These are phyloP conservation scores for Tetragonisca angustula DNA, from an alignment of 2,888 invertebrate genomes.

Conservation along the genomic window DNA sequence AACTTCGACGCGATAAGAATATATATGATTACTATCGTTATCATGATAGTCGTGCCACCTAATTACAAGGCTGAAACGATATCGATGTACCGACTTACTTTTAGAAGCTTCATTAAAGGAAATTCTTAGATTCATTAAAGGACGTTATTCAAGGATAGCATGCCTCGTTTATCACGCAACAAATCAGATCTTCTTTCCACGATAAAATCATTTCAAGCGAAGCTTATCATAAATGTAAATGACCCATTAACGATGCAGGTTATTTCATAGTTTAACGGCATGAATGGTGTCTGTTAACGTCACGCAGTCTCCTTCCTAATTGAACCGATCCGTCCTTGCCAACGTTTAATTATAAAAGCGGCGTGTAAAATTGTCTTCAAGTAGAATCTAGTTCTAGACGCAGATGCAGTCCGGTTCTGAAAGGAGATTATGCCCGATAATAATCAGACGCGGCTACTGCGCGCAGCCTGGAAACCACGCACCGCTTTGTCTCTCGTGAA, in stretches of 20 bases:
- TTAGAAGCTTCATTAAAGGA: neutral
- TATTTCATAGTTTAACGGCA: neutral
- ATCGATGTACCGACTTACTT: neutral
- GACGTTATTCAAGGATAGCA: neutral
- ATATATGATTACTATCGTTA: neutral
- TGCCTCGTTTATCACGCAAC: neutral
- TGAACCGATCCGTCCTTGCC: neutral
- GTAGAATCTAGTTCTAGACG: neutral
- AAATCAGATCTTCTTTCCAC: neutral
- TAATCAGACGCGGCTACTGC: slow-evolving; percentile 41
- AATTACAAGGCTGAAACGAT: neutral
- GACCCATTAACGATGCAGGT: neutral
- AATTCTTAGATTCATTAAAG: neutral
- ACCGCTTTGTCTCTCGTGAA: slow-evolving; percentile 14
- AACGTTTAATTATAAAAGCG: slow-evolving; percentile 9
- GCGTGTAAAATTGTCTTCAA: neutral
- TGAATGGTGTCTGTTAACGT: neutral
- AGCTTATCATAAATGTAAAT: neutral
- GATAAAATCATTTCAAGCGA: neutral
- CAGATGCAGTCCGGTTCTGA: slow-evolving; percentile 31
- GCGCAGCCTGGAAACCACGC: slow-evolving; percentile 1
- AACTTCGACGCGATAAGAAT: neutral
- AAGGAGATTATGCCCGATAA: slow-evolving; percentile 47
- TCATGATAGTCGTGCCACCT: neutral
- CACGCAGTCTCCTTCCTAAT: slow-evolving; percentile 7